Percentiles rank a stretch among this genome's conserved stretches.
These are phyloP conservation scores for Aspidoscelis tigris DNA, from an alignment of 2,113 vertebrate genomes.

Conservation along the genomic window DNA sequence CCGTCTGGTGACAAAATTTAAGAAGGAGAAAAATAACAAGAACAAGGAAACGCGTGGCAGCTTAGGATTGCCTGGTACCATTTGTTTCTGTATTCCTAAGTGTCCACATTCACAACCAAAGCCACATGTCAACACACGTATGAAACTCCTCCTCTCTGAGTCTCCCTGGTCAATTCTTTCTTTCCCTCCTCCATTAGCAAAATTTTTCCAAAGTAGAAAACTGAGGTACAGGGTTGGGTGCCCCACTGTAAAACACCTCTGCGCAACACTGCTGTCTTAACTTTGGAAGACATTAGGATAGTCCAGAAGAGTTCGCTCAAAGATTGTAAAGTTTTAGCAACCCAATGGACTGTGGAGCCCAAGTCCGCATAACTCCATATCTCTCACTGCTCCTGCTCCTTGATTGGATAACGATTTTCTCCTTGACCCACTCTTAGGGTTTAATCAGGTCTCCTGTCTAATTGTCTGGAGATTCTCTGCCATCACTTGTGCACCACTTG, in stretches of 20 bases:
- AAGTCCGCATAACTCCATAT: constrained; percentile 51
- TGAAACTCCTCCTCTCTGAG: neutral
- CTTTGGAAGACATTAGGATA: constrained; percentile 6
- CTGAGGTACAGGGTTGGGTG: constrained; percentile 13
- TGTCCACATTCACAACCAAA: constrained; percentile 12
- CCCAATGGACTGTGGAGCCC: constrained; percentile 52
- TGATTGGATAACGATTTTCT: constrained; percentile 51
- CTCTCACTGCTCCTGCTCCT: constrained; percentile 51
- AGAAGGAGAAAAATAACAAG: constrained; percentile 96
- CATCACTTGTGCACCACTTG: constrained; percentile 20
- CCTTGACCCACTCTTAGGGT: constrained; percentile 52
- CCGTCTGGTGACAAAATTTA: constrained; percentile 97
- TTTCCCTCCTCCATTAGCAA: neutral
- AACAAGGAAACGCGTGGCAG: constrained; percentile 86
- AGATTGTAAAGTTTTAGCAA: constrained; percentile 32
- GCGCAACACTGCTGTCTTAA: constrained; percentile 12
- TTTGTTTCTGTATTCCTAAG: constrained; percentile 32
- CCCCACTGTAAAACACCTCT: neutral
- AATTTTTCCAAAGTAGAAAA: constrained; percentile 24
- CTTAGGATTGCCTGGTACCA: constrained; percentile 87
- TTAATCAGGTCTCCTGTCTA: constrained; percentile 61
- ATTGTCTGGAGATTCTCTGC: constrained; percentile 42
- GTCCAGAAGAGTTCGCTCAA: constrained; percentile 14
- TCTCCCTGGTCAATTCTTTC: neutral
- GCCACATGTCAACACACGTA: neutral